phyloP scores from a whole-genome alignment of 2,113 vertebrate species.

The Cranoglanis bouderius region DNA sequence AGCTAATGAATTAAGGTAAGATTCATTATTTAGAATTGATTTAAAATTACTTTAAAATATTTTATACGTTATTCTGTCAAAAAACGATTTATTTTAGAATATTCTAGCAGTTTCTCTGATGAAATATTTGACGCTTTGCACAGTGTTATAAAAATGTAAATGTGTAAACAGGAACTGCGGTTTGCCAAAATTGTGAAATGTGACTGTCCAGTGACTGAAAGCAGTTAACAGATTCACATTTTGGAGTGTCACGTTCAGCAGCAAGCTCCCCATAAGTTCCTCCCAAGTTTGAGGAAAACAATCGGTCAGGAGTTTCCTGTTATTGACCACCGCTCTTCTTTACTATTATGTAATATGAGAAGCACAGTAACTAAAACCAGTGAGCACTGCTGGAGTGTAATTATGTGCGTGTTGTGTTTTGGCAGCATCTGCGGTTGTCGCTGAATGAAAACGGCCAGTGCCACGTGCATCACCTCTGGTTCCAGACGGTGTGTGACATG shows the following conservation, averaged over 20 bases:
- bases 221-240: background rate
- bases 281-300: background rate
- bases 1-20: background rate
- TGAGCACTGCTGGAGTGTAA: background rate
- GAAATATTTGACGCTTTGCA: background rate
- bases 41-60: background rate
- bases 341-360: background rate
- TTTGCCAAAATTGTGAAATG: background rate
- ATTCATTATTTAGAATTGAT: background rate
- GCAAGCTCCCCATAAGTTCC: background rate
- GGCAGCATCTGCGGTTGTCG: slow-evolving; percentile 92
- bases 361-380: background rate
- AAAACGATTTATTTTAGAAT: background rate
- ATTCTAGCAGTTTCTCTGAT: background rate
- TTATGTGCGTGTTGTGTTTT: background rate
- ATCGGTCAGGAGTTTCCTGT: background rate
- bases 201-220: background rate
- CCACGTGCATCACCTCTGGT: slow-evolving; percentile 98
- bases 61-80: background rate
- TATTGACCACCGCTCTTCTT: background rate
- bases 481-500: slow-evolving; percentile 96
- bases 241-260: background rate
- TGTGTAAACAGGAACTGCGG: background rate
- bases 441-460: slow-evolving; percentile 93
- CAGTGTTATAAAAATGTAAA: background rate